Evolutionary conservation across 2,113 vertebrate genomes (phyloP), one percentile per base, ranked within the genome.

Genomic region (Tricholaema leucomelas): DNA sequence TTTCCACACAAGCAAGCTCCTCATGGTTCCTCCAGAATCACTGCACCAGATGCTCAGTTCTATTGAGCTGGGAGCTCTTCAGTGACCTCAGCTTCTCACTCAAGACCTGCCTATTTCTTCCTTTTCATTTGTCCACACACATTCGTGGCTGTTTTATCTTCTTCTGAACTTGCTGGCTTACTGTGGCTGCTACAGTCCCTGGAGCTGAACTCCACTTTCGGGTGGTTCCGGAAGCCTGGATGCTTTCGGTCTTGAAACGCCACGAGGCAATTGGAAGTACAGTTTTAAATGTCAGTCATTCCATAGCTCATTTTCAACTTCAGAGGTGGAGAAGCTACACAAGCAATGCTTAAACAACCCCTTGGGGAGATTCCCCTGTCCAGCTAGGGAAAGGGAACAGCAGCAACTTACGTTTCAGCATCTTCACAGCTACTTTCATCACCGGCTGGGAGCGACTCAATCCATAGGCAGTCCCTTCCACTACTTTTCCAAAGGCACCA

Each of bases 401-500:
- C 3, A 2, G 36, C 48, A 42, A 98, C 99, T 98, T 96, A 99
- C 99, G 99, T 97, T 99, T 99, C 48, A 99, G 96, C 99, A 99
- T 99, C 97, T 99, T 99, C 70, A 99, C 99, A 8, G 99, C 99
- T 61, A 99, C 99, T 96, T 99, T 99, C 99, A 99, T 99, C 85
- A 99, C 99, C 0, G 99, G 99, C 72, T 99, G 99, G 42, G 99
- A 99, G 59, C 98, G 98, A 89, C 99, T 99, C 70, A 99, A 95
- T 92, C 99, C 99, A 24, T 99, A 99, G 2, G 98, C 99, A 7
- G 99, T 99, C 71, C 99, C 99, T 94, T 99, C 99, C 8, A 99
- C 99, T 83, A 99, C 99, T 97, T 99, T 99, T 87, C 99, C 99
- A 94, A 99, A 99, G 0, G 99, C 99, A 64, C 99, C 99, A 2